phyloP scores from a whole-genome alignment of 2,797 vertebrate species.

The Mycteria americana region DNA sequence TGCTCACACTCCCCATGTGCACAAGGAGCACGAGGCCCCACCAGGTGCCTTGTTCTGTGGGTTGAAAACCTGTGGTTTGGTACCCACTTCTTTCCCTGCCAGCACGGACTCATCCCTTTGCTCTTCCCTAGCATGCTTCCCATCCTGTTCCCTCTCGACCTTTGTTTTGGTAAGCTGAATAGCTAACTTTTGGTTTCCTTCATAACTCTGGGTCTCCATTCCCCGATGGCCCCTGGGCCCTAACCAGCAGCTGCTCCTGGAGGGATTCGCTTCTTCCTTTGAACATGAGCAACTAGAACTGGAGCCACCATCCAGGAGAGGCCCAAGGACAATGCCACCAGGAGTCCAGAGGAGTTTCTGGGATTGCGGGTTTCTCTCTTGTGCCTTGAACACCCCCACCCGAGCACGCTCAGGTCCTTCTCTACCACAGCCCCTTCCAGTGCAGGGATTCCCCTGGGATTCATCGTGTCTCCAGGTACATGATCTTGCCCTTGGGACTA shows the following conservation, averaged over 20 bases:
- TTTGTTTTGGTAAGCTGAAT: not conserved
- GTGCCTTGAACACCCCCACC: not conserved
- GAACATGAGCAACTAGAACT: not conserved
- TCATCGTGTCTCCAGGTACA: not conserved
- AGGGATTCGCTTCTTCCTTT: not conserved
- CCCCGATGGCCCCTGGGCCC: not conserved
- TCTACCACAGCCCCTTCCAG: not conserved
- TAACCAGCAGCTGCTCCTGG: not conserved
- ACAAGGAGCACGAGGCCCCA: not conserved
- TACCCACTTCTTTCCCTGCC: not conserved
- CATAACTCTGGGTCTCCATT: not conserved
- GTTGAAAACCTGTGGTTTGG: not conserved
- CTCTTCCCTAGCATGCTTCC: not conserved
- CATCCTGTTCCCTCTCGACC: not conserved
- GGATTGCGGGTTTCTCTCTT: not conserved
- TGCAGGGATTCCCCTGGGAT: not conserved
- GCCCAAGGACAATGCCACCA: not conserved
- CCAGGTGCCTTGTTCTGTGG: not conserved
- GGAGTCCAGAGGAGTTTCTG: not conserved
- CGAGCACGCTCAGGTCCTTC: not conserved
- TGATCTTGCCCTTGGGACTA: not conserved
- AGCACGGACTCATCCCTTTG: not conserved
- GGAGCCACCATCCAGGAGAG: not conserved
- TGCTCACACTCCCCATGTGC: not conserved
- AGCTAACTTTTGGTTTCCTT: not conserved